Percentiles rank a stretch among this genome's conserved stretches.
These are phyloP conservation scores for Athene noctua DNA, from an alignment of 2,113 vertebrate genomes.

Conservation along the genomic window DNA sequence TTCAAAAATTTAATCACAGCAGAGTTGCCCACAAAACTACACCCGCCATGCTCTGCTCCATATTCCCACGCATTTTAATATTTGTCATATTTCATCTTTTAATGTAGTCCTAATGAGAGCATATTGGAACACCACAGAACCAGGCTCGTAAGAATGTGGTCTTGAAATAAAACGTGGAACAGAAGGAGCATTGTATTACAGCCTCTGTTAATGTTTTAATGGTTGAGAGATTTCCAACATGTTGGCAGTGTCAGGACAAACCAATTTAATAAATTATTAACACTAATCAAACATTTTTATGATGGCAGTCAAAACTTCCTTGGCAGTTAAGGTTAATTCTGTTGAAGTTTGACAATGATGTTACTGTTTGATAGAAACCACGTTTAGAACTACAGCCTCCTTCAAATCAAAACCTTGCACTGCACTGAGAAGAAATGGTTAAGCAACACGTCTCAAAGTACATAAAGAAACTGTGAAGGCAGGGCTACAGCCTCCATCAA, in stretches of 20 bases:
- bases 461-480: background rate
- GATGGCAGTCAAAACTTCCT: slow-evolving; percentile 51
- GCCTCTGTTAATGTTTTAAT: slow-evolving; percentile 69
- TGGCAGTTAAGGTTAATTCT: slow-evolving; percentile 59
- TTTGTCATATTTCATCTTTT: slow-evolving; percentile 66
- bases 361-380: slow-evolving; percentile 50
- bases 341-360: slow-evolving; percentile 66
- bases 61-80: slow-evolving; percentile 60
- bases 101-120: slow-evolving; percentile 52
- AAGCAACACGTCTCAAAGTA: background rate
- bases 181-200: slow-evolving; percentile 61
- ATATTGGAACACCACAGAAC: slow-evolving; percentile 55
- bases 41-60: background rate
- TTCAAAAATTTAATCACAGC: background rate
- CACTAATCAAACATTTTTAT: slow-evolving; percentile 74
- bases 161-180: slow-evolving; percentile 53
- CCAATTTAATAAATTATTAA: slow-evolving; percentile 74
- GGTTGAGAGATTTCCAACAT: slow-evolving; percentile 65
- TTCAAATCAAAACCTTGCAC: slow-evolving; percentile 15
- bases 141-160: slow-evolving; percentile 40
- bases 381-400: background rate
- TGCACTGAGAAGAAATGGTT: background rate
- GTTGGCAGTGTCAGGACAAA: slow-evolving; percentile 61
- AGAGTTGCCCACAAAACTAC: slow-evolving; percentile 8
- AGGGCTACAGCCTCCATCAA: background rate